A percentile compares a stretch with the other conserved stretches of the same genome.
Conservation (phyloP, 2,797 vertebrate species). For the Antennarius maculatus region DNA sequence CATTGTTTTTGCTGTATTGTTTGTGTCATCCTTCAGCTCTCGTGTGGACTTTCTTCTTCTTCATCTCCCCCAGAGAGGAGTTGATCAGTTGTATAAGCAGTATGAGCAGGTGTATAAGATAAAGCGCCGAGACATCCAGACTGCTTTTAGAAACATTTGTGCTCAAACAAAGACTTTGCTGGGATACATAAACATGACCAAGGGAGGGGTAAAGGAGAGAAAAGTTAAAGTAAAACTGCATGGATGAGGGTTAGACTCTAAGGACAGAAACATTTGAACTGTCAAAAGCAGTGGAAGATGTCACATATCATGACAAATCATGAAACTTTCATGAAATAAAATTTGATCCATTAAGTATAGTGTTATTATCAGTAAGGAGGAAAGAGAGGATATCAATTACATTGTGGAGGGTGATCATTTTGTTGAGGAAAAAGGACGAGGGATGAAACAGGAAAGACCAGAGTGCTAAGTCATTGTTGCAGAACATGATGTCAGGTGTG, state of each 20-base stretch:
- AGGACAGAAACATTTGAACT: constrained; percentile 41
- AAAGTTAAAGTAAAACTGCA: too few species aligned
- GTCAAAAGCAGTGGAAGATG: constrained; percentile 18
- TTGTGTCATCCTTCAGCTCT: too few species aligned
- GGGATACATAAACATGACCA: too few species aligned
- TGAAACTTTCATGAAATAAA: constrained; percentile 48
- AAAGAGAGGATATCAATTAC: constrained; percentile 41
- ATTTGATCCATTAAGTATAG: constrained; percentile 9
- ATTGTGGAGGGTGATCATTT: constrained; percentile 3
- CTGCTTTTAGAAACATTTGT: too few species aligned
- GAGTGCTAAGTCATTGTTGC: constrained; percentile 27
- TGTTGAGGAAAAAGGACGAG: constrained; percentile 48
- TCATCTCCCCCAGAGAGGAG: too few species aligned
- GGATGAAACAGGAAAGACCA: constrained; percentile 36
- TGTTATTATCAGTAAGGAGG: constrained; percentile 35
- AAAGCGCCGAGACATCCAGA: too few species aligned
- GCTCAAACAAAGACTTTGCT: too few species aligned
- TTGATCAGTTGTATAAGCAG: too few species aligned
- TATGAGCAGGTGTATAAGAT: too few species aligned
- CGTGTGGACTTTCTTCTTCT: too few species aligned
- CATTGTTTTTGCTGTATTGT: too few species aligned
- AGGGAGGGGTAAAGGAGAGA: too few species aligned
- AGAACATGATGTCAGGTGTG: constrained; percentile 18
- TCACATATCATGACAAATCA: constrained; percentile 31
- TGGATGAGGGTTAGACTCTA: constrained; percentile 17